Base-by-base conservation (phyloP, 2,797 vertebrate genomes). In the Schizothorax lantsangensis region DNA sequence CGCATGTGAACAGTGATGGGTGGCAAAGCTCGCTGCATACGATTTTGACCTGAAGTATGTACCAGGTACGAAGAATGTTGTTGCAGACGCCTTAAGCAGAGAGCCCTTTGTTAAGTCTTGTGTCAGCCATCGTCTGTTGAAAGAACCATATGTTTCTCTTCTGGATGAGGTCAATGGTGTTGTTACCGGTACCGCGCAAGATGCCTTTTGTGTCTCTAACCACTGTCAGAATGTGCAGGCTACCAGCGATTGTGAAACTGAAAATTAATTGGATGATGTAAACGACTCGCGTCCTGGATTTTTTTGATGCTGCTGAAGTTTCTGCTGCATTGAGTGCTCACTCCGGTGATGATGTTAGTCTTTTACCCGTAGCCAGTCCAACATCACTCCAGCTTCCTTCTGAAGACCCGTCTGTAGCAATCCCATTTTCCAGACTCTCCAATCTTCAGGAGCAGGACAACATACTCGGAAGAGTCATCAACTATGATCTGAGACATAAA, bases 131-230 rank as follows among this genome's bases (percentile, higher is more conserved):
- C 6, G 52, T 21, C 52, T 54, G 17, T 54, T 54, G 19, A 54
- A 38, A 52, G 59, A 80, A 43, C 68, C 84, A 4, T 89, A 88
- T 5, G 0, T 33, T 5, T 49, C 47, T 10, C 30, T 88, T n/a
- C 6, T 89, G 59, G 49, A 84, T 38, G 15, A 81, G 17, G 54
- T 47, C 10, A 74, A 30, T 43, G 71, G 69, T 9, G 15, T 88
- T 68, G 77, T 72, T 30, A 74, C 7, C 0, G 64, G 54, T 1
- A 83, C 83, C 5, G 80, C 86, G 23, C 83, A 86, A 54, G 75
- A 88, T 83, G 78, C 74, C 9, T 89, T 89, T 30, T 30, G 49
- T 40, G 33, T 69, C 5, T 38, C 68, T 6, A 84, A 36, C 40
- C 36, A 87, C 66, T 86, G 79, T 74, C 72, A 74, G 72, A 74